phyloP scores from a whole-genome alignment of 2,113 vertebrate genomes.

The Chelonoidis abingdonii region DNA sequence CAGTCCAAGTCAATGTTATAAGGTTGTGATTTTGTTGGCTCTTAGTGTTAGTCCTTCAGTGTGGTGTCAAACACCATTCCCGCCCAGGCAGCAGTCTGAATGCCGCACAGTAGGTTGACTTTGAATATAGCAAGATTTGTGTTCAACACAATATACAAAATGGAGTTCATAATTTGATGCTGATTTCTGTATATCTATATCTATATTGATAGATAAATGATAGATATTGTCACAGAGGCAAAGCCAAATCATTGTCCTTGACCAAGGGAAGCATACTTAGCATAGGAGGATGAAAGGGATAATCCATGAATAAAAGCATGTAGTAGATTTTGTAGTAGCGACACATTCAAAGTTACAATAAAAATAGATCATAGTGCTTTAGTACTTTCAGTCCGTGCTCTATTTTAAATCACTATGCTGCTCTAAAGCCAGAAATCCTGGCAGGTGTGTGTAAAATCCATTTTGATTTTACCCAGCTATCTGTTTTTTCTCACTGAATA shows the following conservation, averaged over 20 bases:
- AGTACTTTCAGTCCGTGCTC: conserved; percentile 13
- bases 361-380: conserved; percentile 50
- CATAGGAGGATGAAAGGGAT: not conserved
- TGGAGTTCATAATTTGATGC: no score
- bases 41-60: not conserved
- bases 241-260: not conserved
- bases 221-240: not conserved
- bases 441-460: conserved; percentile 50
- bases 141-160: not conserved
- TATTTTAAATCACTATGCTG: conserved; percentile 38
- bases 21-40: not conserved
- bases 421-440: conserved; percentile 56
- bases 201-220: no score
- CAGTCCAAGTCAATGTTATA: not conserved
- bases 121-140: not conserved
- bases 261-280: not conserved
- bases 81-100: not conserved
- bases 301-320: not conserved
- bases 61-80: not conserved
- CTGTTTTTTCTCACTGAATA: conserved; percentile 64
- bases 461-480: conserved; percentile 64
- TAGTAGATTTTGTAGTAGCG: conserved; percentile 11
- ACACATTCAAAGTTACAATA: not conserved
- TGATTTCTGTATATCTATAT: no score
- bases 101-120: not conserved